Evolutionary conservation across 2,797 vertebrate species (phyloP), one percentile per base, ranked within the genome.

Genomic region (Oryzias dopingdopingensis): DNA sequence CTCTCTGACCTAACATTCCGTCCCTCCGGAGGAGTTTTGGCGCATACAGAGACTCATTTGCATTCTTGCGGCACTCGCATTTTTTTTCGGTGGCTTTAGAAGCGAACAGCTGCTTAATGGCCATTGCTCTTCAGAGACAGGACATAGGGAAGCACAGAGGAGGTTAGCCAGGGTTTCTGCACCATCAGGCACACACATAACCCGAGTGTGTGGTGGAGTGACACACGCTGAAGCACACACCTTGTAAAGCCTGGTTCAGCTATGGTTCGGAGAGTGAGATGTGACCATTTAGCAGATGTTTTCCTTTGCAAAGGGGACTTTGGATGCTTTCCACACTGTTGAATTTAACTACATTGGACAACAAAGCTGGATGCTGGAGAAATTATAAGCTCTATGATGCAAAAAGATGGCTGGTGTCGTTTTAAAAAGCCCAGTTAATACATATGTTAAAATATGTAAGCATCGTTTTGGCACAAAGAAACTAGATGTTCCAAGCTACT

Each of bases 91-190:
- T 72, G 82, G 76, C 74, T 88, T 82, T 80, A 75, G 83, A 88
- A 82, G 70, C 40, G 86, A 90, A 85, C 89, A 90, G 84, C 87
- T 90, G 89, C 85, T 87, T 86, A 90, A 90, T 88, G 87, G 85
- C 86, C 87, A 90, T 87, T 75, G 87, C 89, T 88, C 87, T 89
- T 88, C 83, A 84, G 86, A 89, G 87, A 87, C 81, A 82, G 80
- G 87, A 84, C 87, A 83, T 87, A 86, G 86, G 84, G 79, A 88
- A 73, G 66, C 77, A 65, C 77, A 80, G 76, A 79, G 81, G 81
- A 85, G 85, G 83, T 78, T 69, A 77, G 80, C 81, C 81, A 70
- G 76, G 75, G 73, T 80, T 80, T 79, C 70, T 74, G 76, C 71
- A 72, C 69, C 70, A 68, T 78, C 77, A 81, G 66, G 62, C 54